A percentile compares a stretch with the other conserved stretches of the same genome.
Conservation (phyloP, 2,797 vertebrate species). For the Hypotaenidia philippensis region DNA sequence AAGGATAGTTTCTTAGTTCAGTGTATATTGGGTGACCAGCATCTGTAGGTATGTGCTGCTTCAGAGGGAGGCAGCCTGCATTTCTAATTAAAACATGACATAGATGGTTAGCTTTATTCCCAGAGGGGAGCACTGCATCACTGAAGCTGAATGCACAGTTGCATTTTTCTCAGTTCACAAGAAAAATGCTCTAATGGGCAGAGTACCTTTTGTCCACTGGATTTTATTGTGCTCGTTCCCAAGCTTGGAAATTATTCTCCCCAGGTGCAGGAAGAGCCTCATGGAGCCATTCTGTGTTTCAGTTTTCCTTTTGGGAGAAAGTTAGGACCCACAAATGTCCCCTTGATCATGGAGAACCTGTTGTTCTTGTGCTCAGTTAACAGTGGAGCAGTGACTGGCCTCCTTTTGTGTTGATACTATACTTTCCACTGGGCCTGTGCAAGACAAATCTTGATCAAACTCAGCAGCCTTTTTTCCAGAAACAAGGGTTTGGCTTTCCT, state of each 20-base stretch:
- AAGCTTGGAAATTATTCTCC: not conserved
- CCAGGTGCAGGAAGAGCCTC: not conserved
- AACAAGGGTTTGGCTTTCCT: not conserved
- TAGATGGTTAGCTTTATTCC: not conserved
- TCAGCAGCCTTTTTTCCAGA: not conserved
- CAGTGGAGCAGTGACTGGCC: not conserved
- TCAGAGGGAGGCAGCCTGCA: not conserved
- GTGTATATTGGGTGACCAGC: not conserved
- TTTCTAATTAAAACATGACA: not conserved
- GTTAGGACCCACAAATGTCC: not conserved
- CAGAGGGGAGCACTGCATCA: not conserved
- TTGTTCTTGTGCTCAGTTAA: not conserved
- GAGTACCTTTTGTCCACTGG: not conserved
- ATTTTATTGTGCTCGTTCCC: not conserved
- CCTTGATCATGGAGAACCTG: rapidly evolving
- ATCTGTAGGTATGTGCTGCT: not conserved
- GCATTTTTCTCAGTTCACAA: not conserved
- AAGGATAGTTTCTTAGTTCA: not conserved
- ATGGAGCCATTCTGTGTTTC: rapidly evolving
- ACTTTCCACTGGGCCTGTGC: not conserved
- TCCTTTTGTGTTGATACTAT: not conserved
- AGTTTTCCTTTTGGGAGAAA: not conserved
- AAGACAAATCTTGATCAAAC: not conserved
- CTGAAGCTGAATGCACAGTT: not conserved
- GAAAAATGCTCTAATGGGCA: not conserved